Evolutionary conservation across 2,888 invertebrate genomes (phyloP).

Genomic region (Macrosiphum euphorbiae): DNA sequence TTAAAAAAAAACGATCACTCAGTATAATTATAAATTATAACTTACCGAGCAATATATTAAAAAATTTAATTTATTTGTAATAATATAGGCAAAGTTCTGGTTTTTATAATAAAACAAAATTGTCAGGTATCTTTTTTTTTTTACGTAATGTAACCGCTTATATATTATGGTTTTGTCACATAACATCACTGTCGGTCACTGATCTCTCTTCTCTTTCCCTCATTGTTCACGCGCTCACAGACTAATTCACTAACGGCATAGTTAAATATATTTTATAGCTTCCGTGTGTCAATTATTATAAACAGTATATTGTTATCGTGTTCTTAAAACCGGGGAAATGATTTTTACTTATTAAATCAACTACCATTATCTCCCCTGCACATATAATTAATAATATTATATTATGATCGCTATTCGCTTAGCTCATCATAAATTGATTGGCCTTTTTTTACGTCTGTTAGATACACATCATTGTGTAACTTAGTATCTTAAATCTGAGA

Average conservation of each 20-base stretch:
- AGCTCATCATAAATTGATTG: background rate
- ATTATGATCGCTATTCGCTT: background rate
- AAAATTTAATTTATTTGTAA: background rate
- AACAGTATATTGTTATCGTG: background rate
- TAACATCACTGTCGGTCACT: constrained; percentile 31
- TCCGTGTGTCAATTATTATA: constrained; percentile 53
- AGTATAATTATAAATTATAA: background rate
- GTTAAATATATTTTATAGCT: constrained; percentile 63
- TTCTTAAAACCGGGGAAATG: background rate
- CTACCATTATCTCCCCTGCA: background rate
- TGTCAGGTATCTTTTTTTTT: background rate
- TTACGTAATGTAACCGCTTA: background rate
- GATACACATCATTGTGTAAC: background rate
- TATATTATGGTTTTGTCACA: constrained; percentile 15
- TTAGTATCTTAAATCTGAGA: background rate
- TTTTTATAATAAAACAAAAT: background rate
- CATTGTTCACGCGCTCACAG: background rate
- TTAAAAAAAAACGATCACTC: background rate
- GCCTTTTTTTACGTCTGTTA: background rate
- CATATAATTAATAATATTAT: background rate
- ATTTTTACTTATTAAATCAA: constrained; percentile 8
- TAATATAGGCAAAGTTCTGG: background rate
- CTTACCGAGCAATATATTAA: background rate
- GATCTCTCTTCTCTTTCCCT: constrained; percentile 45
- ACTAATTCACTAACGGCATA: constrained; percentile 40